phyloP scores from a whole-genome alignment of 2,113 vertebrate genomes.

The Ictalurus furcatus region DNA sequence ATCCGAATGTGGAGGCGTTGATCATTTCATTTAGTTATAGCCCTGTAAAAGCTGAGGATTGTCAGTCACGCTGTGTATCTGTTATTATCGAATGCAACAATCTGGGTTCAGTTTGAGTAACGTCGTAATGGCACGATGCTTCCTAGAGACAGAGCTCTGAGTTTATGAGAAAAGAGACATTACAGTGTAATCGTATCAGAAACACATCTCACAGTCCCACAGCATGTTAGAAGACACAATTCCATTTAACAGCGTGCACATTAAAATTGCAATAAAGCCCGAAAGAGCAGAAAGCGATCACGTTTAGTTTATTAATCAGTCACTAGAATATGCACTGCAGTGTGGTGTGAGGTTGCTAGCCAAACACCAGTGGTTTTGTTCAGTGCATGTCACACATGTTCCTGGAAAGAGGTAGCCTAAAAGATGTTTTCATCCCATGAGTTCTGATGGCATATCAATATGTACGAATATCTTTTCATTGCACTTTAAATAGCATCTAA shows the following conservation, averaged over 20 bases:
- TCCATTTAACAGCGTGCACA: neutral
- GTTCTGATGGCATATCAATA: neutral
- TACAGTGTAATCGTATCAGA: neutral
- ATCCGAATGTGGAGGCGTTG: neutral
- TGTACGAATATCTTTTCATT: no score
- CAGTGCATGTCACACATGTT: neutral
- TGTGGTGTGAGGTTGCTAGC: neutral
- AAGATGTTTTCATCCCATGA: neutral
- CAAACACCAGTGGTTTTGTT: neutral
- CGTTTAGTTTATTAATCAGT: neutral
- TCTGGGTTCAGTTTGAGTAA: neutral
- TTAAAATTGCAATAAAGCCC: neutral
- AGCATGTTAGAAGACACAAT: neutral
- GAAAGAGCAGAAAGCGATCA: neutral
- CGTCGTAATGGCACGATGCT: neutral
- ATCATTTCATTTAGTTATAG: neutral
- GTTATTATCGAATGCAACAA: neutral
- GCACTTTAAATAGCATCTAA: neutral
- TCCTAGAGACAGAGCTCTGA: neutral
- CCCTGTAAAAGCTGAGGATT: neutral
- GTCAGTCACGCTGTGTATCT: neutral
- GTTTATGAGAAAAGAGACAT: neutral
- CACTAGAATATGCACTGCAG: neutral
- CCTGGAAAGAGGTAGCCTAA: neutral
- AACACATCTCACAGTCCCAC: neutral